Evolutionary conservation across 2,797 vertebrate genomes (phyloP).

Genomic region (Remorina albescens): DNA sequence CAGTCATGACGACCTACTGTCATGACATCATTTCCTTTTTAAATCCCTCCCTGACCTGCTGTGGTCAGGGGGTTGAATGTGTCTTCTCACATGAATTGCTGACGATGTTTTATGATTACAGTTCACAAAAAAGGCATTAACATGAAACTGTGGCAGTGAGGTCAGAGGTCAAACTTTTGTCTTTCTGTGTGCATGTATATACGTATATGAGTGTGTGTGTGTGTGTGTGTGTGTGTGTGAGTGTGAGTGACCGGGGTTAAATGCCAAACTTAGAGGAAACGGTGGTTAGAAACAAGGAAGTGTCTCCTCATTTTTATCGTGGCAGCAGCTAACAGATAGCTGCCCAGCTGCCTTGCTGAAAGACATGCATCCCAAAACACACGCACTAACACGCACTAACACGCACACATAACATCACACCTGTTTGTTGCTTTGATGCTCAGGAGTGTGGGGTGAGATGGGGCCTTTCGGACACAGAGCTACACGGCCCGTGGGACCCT

Average conservation of each 20-base stretch:
- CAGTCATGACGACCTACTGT: too few species aligned
- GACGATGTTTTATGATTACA: conserved; percentile 32
- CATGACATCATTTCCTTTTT: conserved; percentile 54
- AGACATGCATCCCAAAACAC: conserved; percentile 41
- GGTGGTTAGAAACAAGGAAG: conserved; percentile 70
- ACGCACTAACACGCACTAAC: conserved; percentile 15
- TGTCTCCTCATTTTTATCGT: conserved; percentile 55
- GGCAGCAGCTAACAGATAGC: conserved; percentile 53
- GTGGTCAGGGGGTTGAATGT: conserved; percentile 14
- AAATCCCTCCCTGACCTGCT: conserved; percentile 33
- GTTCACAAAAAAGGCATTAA: conserved; percentile 3
- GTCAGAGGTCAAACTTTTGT: conserved; percentile 35
- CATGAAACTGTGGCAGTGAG: conserved; percentile 1
- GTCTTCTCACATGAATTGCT: conserved; percentile 32
- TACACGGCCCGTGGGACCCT: conserved; percentile 68
- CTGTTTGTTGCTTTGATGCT: conserved; percentile 73
- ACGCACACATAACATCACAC: conserved; percentile 49
- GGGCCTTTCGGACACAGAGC: conserved; percentile 23
- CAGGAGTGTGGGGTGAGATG: conserved; percentile 17
- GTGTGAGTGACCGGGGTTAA: conserved; percentile 26
- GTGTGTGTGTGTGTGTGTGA: conserved; percentile 1
- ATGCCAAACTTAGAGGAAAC: conserved; percentile 49
- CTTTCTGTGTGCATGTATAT: neutral
- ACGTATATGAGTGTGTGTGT: conserved; percentile 10
- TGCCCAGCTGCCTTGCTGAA: conserved; percentile 71